Evolutionary conservation across 2,888 invertebrate species (phyloP).

Genomic region (Spodoptera exigua): DNA sequence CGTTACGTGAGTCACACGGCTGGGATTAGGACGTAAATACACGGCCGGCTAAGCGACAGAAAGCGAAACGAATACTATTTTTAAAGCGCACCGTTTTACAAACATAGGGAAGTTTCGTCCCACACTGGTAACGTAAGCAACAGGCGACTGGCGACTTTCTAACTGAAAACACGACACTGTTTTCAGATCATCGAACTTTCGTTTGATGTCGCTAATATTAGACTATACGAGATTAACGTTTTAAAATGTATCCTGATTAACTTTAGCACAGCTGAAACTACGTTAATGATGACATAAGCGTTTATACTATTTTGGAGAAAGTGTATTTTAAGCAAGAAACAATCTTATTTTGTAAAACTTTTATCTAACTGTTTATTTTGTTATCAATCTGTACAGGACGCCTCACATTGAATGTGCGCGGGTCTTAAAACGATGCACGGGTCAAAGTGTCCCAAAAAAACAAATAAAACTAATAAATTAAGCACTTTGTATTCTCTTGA

Average conservation of each 20-base stretch:
- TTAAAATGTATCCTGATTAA: slow-evolving; percentile 22
- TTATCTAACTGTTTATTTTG: too few species aligned
- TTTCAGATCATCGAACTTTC: slow-evolving; percentile 55
- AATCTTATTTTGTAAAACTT: not conserved
- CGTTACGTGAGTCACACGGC: slow-evolving; percentile 71
- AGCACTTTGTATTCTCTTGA: slow-evolving; percentile 57
- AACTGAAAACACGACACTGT: slow-evolving; percentile 39
- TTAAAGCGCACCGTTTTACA: slow-evolving; percentile 48
- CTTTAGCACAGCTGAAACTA: slow-evolving; percentile 9
- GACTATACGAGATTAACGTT: slow-evolving; percentile 26
- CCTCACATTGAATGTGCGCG: slow-evolving; percentile 20
- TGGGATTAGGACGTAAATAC: slow-evolving; percentile 50
- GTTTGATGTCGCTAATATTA: slow-evolving; percentile 42
- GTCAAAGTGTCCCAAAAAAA: slow-evolving; percentile 41
- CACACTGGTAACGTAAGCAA: slow-evolving; percentile 32
- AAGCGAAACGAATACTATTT: slow-evolving; percentile 50
- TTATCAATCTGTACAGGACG: not conserved
- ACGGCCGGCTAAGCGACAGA: slow-evolving; percentile 53
- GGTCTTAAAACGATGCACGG: slow-evolving; percentile 30
- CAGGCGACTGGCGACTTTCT: slow-evolving; percentile 36
- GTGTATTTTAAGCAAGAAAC: not conserved
- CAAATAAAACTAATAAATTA: slow-evolving; percentile 48
- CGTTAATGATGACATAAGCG: not conserved
- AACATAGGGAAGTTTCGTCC: slow-evolving; percentile 43
- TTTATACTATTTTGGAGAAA: slow-evolving; percentile 4